Evolutionary conservation across 2,797 vertebrate genomes (phyloP), one percentile per base, ranked within the genome.

Genomic region (Ispidina lecontei): DNA sequence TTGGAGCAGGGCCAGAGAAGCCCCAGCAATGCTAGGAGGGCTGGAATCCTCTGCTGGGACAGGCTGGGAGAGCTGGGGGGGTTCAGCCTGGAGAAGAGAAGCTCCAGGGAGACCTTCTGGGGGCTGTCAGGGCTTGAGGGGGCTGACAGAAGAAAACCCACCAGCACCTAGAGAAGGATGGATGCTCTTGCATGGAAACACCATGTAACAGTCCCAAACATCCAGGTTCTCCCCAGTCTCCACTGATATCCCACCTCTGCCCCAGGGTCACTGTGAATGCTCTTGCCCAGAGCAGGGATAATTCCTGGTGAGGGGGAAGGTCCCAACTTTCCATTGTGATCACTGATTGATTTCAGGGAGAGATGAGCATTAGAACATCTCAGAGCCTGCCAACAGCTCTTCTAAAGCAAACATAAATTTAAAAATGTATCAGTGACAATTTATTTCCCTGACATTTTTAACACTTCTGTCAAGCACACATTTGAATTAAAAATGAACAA

Each of bases 401-500:
- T 37, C 78, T 44, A 72, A 59, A 90, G 73, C 73, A 93, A 89
- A 92, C 56, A 69, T 15, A 75, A 65, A 92, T 84, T 89, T 55
- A 46, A 75, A 81, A 89, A 68, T 52, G 46, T 14, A 72, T 26
- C 31, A 9, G 59, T 23, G 56, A 91, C 72, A 52, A 83, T 89
- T 93, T 76, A 93, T 92, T 94, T 71, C 76, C 35, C 1, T 84
- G 89, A 81, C 87, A 86, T 80, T 84, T 60, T 72, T 81, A 88
- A 86, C 84, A 75, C 64, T 77, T 79, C 63, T 92, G 67, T 93
- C 85, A 84, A 56, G 80, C 33, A 31, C 70, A 14, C n/a, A 62
- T 87, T 89, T 85, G 69, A 91, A 92, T 87, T 89, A 92, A 94
- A 88, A 94, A 91, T 80, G 47, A 95, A 29, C 31, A 59, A 56